Evolutionary conservation across 2,888 invertebrate genomes (phyloP).

Genomic region (Brachylomia viminalis): DNA sequence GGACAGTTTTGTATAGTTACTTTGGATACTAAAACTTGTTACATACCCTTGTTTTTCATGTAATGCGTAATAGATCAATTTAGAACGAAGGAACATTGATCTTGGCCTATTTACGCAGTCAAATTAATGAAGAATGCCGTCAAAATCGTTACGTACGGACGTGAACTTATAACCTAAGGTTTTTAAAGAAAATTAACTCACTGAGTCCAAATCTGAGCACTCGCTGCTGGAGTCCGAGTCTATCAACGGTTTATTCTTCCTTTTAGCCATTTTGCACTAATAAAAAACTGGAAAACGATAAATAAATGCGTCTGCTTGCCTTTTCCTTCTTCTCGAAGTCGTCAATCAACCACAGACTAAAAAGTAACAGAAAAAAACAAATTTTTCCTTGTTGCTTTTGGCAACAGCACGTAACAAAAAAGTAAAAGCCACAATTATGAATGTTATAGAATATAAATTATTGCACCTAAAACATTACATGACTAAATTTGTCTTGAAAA

Average conservation of each 20-base stretch:
- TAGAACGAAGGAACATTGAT: slow-evolving; percentile 81
- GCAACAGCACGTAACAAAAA: slow-evolving; percentile 30
- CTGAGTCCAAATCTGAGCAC: slow-evolving; percentile 95
- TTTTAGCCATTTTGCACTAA: slow-evolving; percentile 93
- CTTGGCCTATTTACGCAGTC: slow-evolving; percentile 86
- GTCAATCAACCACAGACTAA: slow-evolving; percentile 71
- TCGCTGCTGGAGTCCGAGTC: slow-evolving; percentile 96
- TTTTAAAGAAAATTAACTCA: slow-evolving; percentile 88
- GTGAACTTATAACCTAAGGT: slow-evolving; percentile 77
- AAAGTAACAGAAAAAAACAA: slow-evolving; percentile 22
- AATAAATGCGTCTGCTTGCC: slow-evolving; percentile 72
- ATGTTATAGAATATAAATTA: slow-evolving; percentile 4
- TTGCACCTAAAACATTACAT: neutral
- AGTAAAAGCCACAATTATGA: neutral
- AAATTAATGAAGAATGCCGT: slow-evolving; percentile 83
- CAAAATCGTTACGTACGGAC: slow-evolving; percentile 74
- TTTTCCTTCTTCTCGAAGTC: slow-evolving; percentile 71
- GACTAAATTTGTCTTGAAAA: neutral
- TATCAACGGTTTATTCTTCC: slow-evolving; percentile 95
- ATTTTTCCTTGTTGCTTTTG: slow-evolving; percentile 34
- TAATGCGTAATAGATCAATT: slow-evolving; percentile 77
- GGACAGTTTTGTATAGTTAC: slow-evolving; percentile 45
- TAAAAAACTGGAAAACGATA: slow-evolving; percentile 68
- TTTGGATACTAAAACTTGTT: slow-evolving; percentile 31
- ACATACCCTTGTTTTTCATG: slow-evolving; percentile 54